These are phyloP conservation scores for Dendrocincla fuliginosa DNA, from an alignment of 2,797 vertebrate genomes.

Conservation along the genomic window DNA sequence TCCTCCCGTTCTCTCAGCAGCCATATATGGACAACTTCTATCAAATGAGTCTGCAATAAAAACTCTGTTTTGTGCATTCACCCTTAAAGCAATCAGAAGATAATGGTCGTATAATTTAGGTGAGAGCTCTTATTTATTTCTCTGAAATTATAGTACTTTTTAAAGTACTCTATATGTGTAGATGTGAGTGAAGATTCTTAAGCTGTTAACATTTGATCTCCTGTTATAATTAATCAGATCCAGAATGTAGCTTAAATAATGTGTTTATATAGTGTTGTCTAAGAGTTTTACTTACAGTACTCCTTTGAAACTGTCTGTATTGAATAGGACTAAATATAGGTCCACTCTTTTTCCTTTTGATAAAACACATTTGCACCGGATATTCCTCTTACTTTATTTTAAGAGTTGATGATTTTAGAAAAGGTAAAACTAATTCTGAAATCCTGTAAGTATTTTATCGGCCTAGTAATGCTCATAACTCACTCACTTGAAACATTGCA, in stretches of 20 bases:
- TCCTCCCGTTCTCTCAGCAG: slow-evolving; percentile 22
- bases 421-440: slow-evolving; percentile 55
- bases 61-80: slow-evolving; percentile 9
- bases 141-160: slow-evolving; percentile 57
- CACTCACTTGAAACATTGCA: slow-evolving; percentile 51
- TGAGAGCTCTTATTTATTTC: slow-evolving; percentile 65
- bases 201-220: slow-evolving; percentile 75
- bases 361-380: slow-evolving; percentile 60
- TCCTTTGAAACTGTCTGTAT: slow-evolving; percentile 15
- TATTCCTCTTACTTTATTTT: slow-evolving; percentile 61
- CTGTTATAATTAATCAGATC: slow-evolving; percentile 69
- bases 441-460: slow-evolving; percentile 66
- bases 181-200: slow-evolving; percentile 63
- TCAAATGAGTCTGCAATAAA: slow-evolving; percentile 50
- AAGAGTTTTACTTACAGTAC: slow-evolving; percentile 29
- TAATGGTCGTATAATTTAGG: slow-evolving; percentile 42
- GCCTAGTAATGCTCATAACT: slow-evolving; percentile 44
- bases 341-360: slow-evolving; percentile 56
- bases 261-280: slow-evolving; percentile 34
- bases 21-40: slow-evolving; percentile 69
- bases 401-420: slow-evolving; percentile 54
- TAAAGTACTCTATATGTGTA: slow-evolving; percentile 38
- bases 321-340: slow-evolving; percentile 38
- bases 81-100: slow-evolving; percentile 40
- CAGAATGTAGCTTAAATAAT: slow-evolving; percentile 62